phyloP scores from a whole-genome alignment of 2,888 invertebrate species.

The Ditula angustiorana region DNA sequence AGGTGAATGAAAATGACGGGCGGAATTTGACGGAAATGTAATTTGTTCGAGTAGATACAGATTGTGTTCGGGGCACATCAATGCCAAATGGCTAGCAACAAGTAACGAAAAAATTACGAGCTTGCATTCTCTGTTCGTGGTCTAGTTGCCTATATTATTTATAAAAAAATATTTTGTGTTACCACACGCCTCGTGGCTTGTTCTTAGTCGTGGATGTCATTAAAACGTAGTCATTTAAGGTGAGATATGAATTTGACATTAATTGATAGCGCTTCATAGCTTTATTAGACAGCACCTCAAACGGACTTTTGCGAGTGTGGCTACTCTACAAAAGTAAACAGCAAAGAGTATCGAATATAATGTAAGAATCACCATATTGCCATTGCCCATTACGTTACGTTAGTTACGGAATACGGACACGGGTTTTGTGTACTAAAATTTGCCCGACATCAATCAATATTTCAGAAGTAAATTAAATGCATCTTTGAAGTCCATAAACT shows the following conservation, averaged over 20 bases:
- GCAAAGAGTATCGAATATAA: conserved; percentile 24
- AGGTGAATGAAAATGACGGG: too few relatives aligned
- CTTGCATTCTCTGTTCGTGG: too few relatives aligned
- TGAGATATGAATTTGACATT: not conserved
- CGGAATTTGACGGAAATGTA: too few relatives aligned
- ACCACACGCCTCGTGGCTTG: too few relatives aligned
- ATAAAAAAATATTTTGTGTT: too few relatives aligned
- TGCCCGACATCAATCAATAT: conserved; percentile 39
- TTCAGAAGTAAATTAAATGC: conserved; percentile 22
- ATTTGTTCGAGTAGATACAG: too few relatives aligned
- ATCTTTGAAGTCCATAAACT: conserved; percentile 21
- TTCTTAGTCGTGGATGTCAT: too few relatives aligned
- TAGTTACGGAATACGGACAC: conserved; percentile 38
- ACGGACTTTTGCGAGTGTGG: conserved; percentile 8
- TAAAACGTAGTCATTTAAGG: too few relatives aligned
- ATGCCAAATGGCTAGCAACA: too few relatives aligned
- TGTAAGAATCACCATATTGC: conserved; percentile 15
- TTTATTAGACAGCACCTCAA: conserved; percentile 2
- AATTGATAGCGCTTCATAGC: not conserved
- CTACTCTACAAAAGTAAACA: conserved; percentile 17
- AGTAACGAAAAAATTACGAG: too few relatives aligned
- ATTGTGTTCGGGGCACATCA: too few relatives aligned
- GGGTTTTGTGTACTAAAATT: conserved; percentile 39
- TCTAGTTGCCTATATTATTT: too few relatives aligned
- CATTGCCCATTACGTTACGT: conserved; percentile 12